Conservation (phyloP, 2,888 invertebrate genomes). For the Pteria penguin region DNA sequence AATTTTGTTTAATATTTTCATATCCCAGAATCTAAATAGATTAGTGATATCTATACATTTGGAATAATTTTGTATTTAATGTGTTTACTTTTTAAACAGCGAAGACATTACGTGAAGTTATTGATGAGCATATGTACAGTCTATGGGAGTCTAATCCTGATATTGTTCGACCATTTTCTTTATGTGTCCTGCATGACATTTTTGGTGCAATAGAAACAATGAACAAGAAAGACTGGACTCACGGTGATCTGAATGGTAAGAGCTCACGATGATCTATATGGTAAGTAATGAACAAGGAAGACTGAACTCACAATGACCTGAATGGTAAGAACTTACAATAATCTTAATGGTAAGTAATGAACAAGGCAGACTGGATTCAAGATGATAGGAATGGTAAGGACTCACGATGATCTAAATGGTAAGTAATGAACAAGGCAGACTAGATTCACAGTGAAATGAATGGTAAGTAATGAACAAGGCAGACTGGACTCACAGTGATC, state of each 20-base stretch:
- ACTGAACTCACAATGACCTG: constrained; percentile 66
- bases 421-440: constrained; percentile 56
- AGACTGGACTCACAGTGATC: no score
- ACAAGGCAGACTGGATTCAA: constrained; percentile 62
- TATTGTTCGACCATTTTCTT: constrained; percentile 60
- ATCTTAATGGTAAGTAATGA: no score
- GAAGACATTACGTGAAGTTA: constrained; percentile 59
- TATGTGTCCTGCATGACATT: constrained; percentile 62
- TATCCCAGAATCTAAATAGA: no score
- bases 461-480: constrained; percentile 56
- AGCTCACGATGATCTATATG: no score
- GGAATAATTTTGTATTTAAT: no score
- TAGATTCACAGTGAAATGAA: constrained; percentile 67
- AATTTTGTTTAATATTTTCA: no score
- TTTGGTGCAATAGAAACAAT: constrained; percentile 57
- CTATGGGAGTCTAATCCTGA: constrained; percentile 31
- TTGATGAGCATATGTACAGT: constrained; percentile 54
- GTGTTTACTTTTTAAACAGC: no score
- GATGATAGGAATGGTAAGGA: constrained; percentile 66
- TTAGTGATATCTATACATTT: no score
- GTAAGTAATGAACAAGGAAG: constrained; percentile 56
- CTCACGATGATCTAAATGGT: no score
- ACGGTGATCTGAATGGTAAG: constrained; percentile 68
- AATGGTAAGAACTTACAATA: constrained; percentile 61
- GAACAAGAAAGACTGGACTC: constrained; percentile 62